These are phyloP conservation scores for Melanostigma gelatinosum DNA, from an alignment of 2,113 vertebrate species.

Conservation along the genomic window DNA sequence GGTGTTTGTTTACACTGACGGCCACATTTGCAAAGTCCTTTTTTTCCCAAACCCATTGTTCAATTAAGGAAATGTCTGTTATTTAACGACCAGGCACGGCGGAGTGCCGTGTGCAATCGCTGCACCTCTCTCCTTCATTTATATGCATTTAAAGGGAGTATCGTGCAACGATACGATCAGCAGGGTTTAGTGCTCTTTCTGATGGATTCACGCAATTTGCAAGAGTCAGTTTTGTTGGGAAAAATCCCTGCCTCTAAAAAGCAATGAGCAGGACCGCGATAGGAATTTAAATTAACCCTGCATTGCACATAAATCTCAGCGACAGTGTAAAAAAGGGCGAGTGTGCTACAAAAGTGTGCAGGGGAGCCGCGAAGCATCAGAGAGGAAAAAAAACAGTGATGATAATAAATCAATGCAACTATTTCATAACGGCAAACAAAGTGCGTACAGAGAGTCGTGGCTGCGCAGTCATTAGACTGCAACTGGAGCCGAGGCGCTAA, in stretches of 20 bases:
- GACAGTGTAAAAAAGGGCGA: slow-evolving; percentile 21
- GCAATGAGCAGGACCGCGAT: neutral
- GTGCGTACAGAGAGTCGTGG: neutral
- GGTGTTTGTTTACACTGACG: slow-evolving; percentile 17
- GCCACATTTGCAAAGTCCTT: neutral
- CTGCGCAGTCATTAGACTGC: slow-evolving; percentile 33
- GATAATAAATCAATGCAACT: slow-evolving; percentile 41
- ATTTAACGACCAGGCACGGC: slow-evolving; percentile 22
- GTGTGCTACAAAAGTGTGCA: neutral
- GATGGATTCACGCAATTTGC: slow-evolving; percentile 25
- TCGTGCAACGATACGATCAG: neutral
- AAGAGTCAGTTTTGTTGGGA: neutral
- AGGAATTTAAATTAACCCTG: slow-evolving; percentile 43
- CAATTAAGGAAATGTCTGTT: neutral
- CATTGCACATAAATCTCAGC: slow-evolving; percentile 51
- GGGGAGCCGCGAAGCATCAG: neutral
- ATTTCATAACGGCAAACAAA: slow-evolving; percentile 26
- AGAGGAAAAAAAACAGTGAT: neutral
- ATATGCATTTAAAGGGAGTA: slow-evolving; percentile 10
- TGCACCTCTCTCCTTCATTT: neutral
- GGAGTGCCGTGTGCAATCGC: neutral
- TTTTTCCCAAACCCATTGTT: neutral
- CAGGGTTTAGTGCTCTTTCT: slow-evolving; percentile 1
- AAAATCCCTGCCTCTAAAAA: slow-evolving; percentile 13
- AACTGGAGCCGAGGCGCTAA: slow-evolving; percentile 15